These are phyloP conservation scores for Tribolium castaneum DNA, from an alignment of 1,140 invertebrate genomes.

Conservation along the genomic window DNA sequence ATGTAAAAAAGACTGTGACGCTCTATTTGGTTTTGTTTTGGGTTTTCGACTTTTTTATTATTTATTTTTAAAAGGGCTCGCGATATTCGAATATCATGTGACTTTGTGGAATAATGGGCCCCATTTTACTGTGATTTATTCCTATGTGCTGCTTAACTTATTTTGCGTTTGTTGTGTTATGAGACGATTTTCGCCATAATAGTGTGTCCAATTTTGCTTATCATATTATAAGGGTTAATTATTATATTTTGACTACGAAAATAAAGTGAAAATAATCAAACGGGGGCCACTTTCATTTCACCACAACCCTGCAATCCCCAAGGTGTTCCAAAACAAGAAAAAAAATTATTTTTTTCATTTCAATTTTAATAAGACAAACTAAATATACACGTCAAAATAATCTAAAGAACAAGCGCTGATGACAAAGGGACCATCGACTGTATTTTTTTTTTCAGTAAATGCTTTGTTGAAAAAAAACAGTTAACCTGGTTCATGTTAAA, in stretches of 20 bases:
- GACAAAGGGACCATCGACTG: no score
- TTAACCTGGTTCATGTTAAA: no score
- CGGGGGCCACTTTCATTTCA: background rate
- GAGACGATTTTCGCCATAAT: conserved; percentile 53
- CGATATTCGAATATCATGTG: background rate
- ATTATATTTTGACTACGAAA: conserved; percentile 62
- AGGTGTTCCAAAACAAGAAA: no score
- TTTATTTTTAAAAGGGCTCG: background rate
- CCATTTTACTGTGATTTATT: conserved; percentile 15
- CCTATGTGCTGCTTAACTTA: conserved; percentile 26
- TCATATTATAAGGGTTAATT: conserved; percentile 59
- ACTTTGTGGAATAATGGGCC: no score
- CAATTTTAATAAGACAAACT: no score
- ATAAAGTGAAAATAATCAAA: conserved; percentile 38
- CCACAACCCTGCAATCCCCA: no score
- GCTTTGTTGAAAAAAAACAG: no score
- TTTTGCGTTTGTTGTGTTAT: conserved; percentile 36
- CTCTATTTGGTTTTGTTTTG: conserved; percentile 27
- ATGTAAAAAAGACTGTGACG: conserved; percentile 50
- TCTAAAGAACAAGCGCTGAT: no score
- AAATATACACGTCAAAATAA: no score
- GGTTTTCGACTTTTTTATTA: background rate
- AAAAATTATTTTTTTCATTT: no score
- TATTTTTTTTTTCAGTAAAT: no score
- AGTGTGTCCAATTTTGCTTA: conserved; percentile 60